Conservation (phyloP, 35 echinoderm and acorn worm species). For the Chiridota heheva region DNA sequence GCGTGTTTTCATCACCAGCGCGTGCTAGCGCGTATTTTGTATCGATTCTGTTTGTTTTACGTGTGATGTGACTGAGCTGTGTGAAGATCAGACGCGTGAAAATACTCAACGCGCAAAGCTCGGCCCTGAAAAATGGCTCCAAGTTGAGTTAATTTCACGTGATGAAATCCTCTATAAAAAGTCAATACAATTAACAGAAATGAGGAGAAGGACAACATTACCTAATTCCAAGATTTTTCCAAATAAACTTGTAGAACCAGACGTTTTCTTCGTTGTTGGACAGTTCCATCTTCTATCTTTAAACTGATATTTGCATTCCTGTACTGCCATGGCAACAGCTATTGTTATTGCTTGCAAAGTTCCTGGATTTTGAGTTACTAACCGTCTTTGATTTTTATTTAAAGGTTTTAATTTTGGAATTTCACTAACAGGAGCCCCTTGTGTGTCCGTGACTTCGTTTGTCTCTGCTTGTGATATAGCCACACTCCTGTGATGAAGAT, state of each 20-base stretch:
- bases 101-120: too few species aligned
- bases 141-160: too few species aligned
- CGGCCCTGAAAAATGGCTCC: too few species aligned
- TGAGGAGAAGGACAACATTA: too few species aligned
- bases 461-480: conserved; percentile 63
- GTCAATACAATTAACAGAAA: too few species aligned
- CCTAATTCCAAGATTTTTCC: conserved; percentile 88
- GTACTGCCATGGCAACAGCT: conserved; percentile 74
- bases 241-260: conserved; percentile 75
- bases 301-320: conserved; percentile 87
- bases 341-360: conserved; percentile 57
- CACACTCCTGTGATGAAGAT: conserved; percentile 67
- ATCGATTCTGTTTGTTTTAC: too few species aligned
- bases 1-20: too few species aligned
- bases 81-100: too few species aligned
- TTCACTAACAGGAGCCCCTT: conserved; percentile 8
- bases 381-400: conserved; percentile 77
- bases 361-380: conserved; percentile 66
- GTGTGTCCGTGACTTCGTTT: conserved; percentile 72
- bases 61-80: too few species aligned
- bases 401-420: conserved; percentile 46
- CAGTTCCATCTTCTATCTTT: conserved; percentile 79
- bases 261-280: conserved; percentile 67
- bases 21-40: too few species aligned
- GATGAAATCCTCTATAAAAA: too few species aligned